Evolutionary conservation across 2,888 invertebrate genomes (phyloP).

Genomic region (Tetranychus piercei): DNA sequence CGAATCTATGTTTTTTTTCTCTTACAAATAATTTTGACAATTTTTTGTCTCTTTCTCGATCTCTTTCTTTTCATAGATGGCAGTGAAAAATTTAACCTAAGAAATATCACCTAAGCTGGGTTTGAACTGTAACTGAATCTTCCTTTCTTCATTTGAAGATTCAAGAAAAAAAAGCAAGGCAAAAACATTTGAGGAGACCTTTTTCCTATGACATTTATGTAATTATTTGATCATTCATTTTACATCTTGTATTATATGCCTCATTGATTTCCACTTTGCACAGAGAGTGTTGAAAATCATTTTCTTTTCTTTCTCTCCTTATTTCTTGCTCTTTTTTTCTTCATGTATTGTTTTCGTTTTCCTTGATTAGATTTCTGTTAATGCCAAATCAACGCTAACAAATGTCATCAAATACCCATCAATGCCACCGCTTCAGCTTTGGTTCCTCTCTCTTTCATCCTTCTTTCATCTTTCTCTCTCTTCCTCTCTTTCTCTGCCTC

Average conservation of each 20-base stretch:
- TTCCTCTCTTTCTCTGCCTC: not conserved
- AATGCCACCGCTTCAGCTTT: not conserved
- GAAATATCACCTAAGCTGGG: too few species aligned
- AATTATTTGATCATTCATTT: not conserved
- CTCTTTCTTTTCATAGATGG: too few species aligned
- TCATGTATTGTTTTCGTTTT: not conserved
- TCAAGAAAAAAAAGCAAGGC: not conserved
- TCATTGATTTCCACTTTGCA: not conserved
- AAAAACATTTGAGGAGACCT: not conserved
- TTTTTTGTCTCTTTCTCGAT: too few species aligned
- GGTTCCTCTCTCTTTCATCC: not conserved
- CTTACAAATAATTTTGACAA: too few species aligned
- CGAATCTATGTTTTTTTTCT: too few species aligned
- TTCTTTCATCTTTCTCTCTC: not conserved
- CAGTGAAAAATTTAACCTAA: too few species aligned
- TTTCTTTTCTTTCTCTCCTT: not conserved
- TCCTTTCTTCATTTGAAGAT: not conserved
- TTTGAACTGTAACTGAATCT: not conserved
- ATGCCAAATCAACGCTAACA: constrained; percentile 1
- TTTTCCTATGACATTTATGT: not conserved
- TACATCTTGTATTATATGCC: not conserved
- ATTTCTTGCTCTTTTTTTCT: not conserved
- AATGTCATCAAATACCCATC: not conserved
- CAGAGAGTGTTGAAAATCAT: not conserved
- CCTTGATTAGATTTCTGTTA: not conserved